Percentiles rank a stretch among this genome's conserved stretches.
phyloP scores from a whole-genome alignment of 2,888 invertebrate species.

The Thymelicus lineola region DNA sequence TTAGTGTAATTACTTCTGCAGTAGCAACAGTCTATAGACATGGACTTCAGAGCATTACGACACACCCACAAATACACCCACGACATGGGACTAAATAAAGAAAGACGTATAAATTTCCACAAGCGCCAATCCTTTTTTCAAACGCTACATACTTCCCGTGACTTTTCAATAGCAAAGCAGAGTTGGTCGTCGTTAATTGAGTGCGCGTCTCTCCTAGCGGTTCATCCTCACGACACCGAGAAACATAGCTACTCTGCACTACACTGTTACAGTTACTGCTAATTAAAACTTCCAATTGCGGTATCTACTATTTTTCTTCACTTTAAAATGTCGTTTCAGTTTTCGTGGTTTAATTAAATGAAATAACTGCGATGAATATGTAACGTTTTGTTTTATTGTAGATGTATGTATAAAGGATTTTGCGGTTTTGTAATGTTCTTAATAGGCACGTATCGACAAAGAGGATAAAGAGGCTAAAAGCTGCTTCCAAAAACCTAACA shows the following conservation, averaged over 20 bases:
- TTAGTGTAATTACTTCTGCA: too few species aligned
- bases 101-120: neutral
- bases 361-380: neutral
- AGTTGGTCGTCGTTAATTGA: slow-evolving; percentile 68
- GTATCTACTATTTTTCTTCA: slow-evolving; percentile 46
- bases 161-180: slow-evolving; percentile 60
- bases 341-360: slow-evolving; percentile 1
- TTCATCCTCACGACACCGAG: slow-evolving; percentile 56
- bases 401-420: too few species aligned
- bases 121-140: slow-evolving; percentile 31
- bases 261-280: slow-evolving; percentile 58
- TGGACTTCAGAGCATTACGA: too few species aligned
- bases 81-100: neutral
- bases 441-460: too few species aligned
- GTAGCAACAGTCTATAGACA: too few species aligned
- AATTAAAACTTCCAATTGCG: slow-evolving; percentile 60
- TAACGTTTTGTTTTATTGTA: neutral
- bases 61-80: neutral
- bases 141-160: slow-evolving; percentile 45
- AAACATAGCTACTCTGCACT: slow-evolving; percentile 61
- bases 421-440: too few species aligned
- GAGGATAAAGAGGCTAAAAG: too few species aligned
- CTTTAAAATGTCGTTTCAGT: slow-evolving; percentile 29
- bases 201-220: slow-evolving; percentile 56
- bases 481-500: too few species aligned